Base-by-base conservation (phyloP, 2,113 vertebrate species). In the Oryzias curvinotus region DNA sequence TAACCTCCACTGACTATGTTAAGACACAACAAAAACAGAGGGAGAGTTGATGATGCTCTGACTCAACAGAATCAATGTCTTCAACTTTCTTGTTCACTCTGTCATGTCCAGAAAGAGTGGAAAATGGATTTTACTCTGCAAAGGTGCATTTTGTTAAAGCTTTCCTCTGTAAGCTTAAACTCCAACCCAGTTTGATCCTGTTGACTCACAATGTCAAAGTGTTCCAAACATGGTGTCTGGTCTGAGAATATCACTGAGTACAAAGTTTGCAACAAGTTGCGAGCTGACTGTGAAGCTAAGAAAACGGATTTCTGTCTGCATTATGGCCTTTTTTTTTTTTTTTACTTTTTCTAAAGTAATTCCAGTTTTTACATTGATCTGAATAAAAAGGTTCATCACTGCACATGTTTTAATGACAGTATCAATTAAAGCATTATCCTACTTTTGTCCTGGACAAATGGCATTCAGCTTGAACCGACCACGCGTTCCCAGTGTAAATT, bases 241-340 rank as follows among this genome's bases (percentile, higher is more conserved):
- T 77, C 71, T 68, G 68, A 75, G 77, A 87, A 61, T 67, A 60
- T 46, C 55, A 58, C 59, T 5, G 45, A 67, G 66, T 54, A 61
- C 75, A 75, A 84, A 63, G 68, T 74, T 88, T 51, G 4, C 79
- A 73, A 80, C 54, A 72, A 65, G 78, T 65, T 68, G 65, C 62
- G 82, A 87, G 86, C 85, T 86, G 82, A 62, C 65, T 81, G 57
- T 88, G 64, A 77, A 87, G 86, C 79, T 78, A 77, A 89, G 85
- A 80, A 86, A 85, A 86, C 66, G 68, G 73, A 56, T 64, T 81
- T 85, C 85, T 77, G 81, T 85, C 84, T 75, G 68, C 60, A 69
- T 70, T 77, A 82, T 77, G 79, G n/a, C n/a, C n/a, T n/a, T 60
- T 58, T 50, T 57, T 78, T 65, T 84, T 87, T 85, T 87, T 71